Percentiles rank a stretch among this genome's conserved stretches.
These are phyloP conservation scores for Philereme transversata DNA, from an alignment of 2,888 invertebrate genomes.

Conservation along the genomic window DNA sequence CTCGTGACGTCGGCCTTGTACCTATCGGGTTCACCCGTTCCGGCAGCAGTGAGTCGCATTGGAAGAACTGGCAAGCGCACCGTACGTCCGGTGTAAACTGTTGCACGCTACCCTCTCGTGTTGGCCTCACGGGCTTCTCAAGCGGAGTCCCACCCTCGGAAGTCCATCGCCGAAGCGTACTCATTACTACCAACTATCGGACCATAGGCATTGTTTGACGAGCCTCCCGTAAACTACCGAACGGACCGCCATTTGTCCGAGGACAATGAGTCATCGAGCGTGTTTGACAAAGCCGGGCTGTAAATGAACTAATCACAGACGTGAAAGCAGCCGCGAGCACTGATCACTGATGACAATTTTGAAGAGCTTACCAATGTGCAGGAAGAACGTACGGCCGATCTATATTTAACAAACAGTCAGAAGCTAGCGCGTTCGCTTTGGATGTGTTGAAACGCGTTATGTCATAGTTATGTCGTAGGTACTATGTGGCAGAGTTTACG, in stretches of 20 bases:
- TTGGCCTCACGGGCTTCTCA: conserved; percentile 86
- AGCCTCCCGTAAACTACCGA: conserved; percentile 49
- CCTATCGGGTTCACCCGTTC: conserved; percentile 88
- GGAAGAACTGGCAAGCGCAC: conserved; percentile 93
- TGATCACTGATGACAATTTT: conserved; percentile 81
- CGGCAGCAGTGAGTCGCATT: conserved; percentile 91
- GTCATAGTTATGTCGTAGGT: conserved; percentile 63
- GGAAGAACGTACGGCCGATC: conserved; percentile 71
- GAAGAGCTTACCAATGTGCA: conserved; percentile 79
- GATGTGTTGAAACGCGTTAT: conserved; percentile 73
- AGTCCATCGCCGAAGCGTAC: conserved; percentile 85
- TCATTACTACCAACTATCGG: conserved; percentile 70
- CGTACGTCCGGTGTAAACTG: conserved; percentile 91
- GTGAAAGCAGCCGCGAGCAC: conserved; percentile 80
- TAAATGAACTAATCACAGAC: conserved; percentile 77
- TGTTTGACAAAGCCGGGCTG: conserved; percentile 65
- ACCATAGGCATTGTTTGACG: conserved; percentile 59
- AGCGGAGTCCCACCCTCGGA: conserved; percentile 87
- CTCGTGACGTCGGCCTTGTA: conserved; percentile 86
- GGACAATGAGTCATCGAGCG: conserved; percentile 63
- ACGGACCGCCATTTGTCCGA: conserved; percentile 49
- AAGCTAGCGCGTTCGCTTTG: conserved; percentile 79
- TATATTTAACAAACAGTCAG: conserved; percentile 78
- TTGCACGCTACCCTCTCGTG: conserved; percentile 88
- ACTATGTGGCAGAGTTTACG: conserved; percentile 42